Evolutionary conservation across 2,888 invertebrate genomes (phyloP), one percentile per base, ranked within the genome.

Genomic region (Agrotis ipsilon): DNA sequence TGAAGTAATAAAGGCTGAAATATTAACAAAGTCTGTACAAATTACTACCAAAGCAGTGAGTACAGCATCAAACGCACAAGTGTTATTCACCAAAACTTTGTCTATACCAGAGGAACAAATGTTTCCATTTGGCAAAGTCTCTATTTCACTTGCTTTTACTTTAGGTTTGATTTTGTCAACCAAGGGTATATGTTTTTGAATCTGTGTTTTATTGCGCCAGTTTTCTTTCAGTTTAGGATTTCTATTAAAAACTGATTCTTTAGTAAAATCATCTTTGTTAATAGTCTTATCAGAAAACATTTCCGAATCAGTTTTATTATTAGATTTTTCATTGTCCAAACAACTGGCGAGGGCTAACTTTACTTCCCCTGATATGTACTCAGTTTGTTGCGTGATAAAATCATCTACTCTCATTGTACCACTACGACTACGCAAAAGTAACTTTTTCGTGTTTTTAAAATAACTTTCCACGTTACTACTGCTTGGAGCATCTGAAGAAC

Each of bases 71-170:
- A 58, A 58, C 19, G 58, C 58, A 58, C 54, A 58, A 43, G 58
- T 45, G 9, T 58, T 43, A 58, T 13, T 54, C 18, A 58, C 43
- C 16, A 21, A 43, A 58, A 43, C 54, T 43, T 58, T 58, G 43
- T 58, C 43, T 43, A 58, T 21, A 45, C 43, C 58, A 58, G 58
- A 59, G 24, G 45, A 59, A 59, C 59, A 59, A 59, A 24, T 59
- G 45, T 59, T 59, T 59, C 24, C 45, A 24, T 59, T 46, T 24
- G 59, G 45, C 59, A 60, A 19, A 49, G 58, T 48, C 48, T 60
- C 60, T 60, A 60, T 27, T 60, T 27, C 48, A 60, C 27, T 60
- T 48, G 27, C 58, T 48, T 46, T 27, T 59, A 59, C 24, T 46
- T 59, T 59, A 46, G 59, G 46, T 59, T 46, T 59, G 45, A 59